Conservation (phyloP, 2,797 vertebrate genomes). For the Danio aesculapii region DNA sequence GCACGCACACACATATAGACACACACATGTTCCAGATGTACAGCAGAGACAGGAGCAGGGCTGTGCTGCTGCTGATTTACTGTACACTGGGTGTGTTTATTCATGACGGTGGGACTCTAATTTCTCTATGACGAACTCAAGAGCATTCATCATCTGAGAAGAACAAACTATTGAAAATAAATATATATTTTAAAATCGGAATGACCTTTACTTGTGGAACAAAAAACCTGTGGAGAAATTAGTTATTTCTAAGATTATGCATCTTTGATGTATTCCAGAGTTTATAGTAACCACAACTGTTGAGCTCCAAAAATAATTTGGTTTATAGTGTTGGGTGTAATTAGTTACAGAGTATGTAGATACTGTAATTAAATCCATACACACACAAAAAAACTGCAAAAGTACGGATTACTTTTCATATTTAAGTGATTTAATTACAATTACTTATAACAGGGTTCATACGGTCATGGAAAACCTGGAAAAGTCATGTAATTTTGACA, state of each 20-base stretch:
- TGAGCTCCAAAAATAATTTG: background rate
- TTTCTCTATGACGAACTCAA: conserved; percentile 32
- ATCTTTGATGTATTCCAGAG: background rate
- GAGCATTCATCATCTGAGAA: background rate
- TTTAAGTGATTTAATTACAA: no score
- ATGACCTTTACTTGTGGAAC: background rate
- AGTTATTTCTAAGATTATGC: background rate
- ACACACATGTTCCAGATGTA: conserved; percentile 25
- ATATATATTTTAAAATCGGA: background rate
- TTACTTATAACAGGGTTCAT: no score
- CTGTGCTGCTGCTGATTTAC: conserved; percentile 25
- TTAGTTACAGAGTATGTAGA: no score
- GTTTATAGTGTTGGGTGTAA: no score
- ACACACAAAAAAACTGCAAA: no score
- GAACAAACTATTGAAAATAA: no score
- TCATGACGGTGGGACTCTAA: background rate
- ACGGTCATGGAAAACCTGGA: no score
- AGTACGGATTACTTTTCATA: no score
- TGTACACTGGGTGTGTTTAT: conserved; percentile 16
- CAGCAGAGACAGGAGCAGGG: background rate
- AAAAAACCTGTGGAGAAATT: background rate
- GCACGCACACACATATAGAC: background rate
- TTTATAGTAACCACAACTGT: background rate
- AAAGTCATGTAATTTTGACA: no score
- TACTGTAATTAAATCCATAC: no score